phyloP scores from a whole-genome alignment of 1,140 invertebrate genomes.

The Drosophila micromelanica region DNA sequence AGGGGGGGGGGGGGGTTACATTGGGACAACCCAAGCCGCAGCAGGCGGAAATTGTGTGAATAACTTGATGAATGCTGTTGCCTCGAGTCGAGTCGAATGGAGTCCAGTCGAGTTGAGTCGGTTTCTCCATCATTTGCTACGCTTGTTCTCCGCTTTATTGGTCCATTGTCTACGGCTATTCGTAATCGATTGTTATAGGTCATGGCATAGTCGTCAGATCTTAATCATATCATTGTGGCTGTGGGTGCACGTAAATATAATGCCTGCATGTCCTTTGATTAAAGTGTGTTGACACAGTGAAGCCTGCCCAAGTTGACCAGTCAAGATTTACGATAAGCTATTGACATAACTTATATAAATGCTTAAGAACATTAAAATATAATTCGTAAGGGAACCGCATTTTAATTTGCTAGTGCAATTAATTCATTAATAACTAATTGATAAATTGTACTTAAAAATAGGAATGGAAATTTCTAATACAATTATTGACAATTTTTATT shows the following conservation, averaged over 20 bases:
- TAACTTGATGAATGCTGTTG: conserved; percentile 74
- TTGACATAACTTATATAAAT: too few relatives aligned
- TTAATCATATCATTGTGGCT: conserved; percentile 10
- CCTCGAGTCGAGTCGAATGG: conserved; percentile 18
- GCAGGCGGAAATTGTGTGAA: conserved; percentile 67
- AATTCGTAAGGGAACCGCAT: too few relatives aligned
- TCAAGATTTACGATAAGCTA: too few relatives aligned
- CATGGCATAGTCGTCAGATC: conserved; percentile 14
- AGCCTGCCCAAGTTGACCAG: conserved; percentile 5
- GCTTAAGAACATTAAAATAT: too few relatives aligned
- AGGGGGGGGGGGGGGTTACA: conserved; percentile 3
- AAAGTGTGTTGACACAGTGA: not conserved
- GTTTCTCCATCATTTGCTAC: conserved; percentile 38
- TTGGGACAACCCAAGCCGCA: too few relatives aligned
- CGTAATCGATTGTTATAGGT: conserved; percentile 11
- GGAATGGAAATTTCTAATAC: too few relatives aligned
- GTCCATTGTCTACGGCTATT: not conserved
- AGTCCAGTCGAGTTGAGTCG: not conserved
- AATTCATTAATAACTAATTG: too few relatives aligned
- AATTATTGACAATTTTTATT: too few relatives aligned
- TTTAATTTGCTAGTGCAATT: too few relatives aligned
- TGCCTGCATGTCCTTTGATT: conserved; percentile 2
- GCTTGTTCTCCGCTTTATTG: conserved; percentile 15
- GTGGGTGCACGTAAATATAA: not conserved
- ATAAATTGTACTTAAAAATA: too few relatives aligned